Percentiles rank a stretch among this genome's conserved stretches.
Evolutionary conservation across 2,797 vertebrate species (phyloP).

Genomic region (Orientallactaga sibirica): DNA sequence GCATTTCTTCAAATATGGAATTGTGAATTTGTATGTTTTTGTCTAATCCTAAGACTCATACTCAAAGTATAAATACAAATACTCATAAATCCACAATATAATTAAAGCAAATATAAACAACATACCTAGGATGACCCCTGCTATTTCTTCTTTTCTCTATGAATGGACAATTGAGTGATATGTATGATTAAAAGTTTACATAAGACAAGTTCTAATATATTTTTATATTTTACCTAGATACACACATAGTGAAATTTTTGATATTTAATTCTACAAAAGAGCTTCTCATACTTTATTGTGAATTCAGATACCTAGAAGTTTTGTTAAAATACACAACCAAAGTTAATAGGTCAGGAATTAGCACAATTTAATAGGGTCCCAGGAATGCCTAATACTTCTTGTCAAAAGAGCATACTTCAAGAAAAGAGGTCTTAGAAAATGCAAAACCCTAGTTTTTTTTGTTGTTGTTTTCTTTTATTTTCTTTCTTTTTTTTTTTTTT

Average conservation of each 20-base stretch:
- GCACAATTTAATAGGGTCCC: conserved; percentile 45
- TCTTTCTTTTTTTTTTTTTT: too few relatives aligned
- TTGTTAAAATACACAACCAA: conserved; percentile 56
- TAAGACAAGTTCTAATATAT: neutral
- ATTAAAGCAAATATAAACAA: conserved; percentile 45
- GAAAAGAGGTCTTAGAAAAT: neutral
- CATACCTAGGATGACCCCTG: neutral
- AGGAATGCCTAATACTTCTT: neutral
- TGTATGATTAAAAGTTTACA: conserved; percentile 5
- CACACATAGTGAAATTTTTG: conserved; percentile 20
- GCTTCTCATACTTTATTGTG: conserved; percentile 27
- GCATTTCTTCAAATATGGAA: neutral
- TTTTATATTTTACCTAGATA: neutral
- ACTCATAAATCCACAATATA: neutral
- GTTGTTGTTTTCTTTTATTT: too few relatives aligned
- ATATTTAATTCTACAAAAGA: neutral
- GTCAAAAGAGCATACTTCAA: neutral
- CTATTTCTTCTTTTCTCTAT: neutral
- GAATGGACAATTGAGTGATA: conserved; percentile 39
- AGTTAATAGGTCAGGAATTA: neutral
- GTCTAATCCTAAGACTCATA: conserved; percentile 24
- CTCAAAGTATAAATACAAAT: neutral
- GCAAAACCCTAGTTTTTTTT: neutral
- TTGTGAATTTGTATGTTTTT: neutral
- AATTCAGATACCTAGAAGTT: neutral